phyloP scores from a whole-genome alignment of 2,113 vertebrate species.

The Podocnemis expansa region DNA sequence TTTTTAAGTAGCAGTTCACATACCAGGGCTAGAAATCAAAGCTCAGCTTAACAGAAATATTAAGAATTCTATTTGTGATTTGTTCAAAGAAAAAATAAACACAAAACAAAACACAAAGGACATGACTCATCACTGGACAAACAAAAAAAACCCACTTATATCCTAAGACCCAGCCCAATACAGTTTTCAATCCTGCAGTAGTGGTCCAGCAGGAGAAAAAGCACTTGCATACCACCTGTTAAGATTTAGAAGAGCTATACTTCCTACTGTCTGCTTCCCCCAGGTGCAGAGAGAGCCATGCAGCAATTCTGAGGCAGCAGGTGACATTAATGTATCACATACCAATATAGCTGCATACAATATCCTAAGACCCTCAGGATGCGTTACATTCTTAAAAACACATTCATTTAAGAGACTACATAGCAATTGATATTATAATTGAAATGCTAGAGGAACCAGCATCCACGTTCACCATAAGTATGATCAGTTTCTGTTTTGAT shows the following conservation, averaged over 20 bases:
- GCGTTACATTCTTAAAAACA: background rate
- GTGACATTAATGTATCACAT: background rate
- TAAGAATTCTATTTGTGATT: background rate
- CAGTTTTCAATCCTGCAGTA: background rate
- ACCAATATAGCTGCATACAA: background rate
- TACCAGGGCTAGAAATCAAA: background rate
- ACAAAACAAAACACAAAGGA: no score
- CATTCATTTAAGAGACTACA: background rate
- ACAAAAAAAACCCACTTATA: no score
- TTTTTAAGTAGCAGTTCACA: background rate
- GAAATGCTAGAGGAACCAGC: background rate
- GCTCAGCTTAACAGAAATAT: background rate
- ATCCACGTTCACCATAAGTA: background rate
- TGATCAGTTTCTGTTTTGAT: background rate
- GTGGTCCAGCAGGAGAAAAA: background rate
- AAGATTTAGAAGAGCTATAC: background rate
- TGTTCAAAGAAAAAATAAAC: background rate
- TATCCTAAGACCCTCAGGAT: background rate
- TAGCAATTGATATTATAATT: background rate
- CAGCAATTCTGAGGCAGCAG: constrained; percentile 1
- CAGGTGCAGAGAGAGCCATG: constrained; percentile 24
- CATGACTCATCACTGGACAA: no score
- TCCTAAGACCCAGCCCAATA: background rate
- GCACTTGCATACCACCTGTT: background rate
- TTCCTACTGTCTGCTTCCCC: background rate